A percentile compares a stretch with the other conserved stretches of the same genome.
These are phyloP conservation scores for Saccostrea echinata DNA, from an alignment of 1,140 invertebrate species.

Conservation along the genomic window DNA sequence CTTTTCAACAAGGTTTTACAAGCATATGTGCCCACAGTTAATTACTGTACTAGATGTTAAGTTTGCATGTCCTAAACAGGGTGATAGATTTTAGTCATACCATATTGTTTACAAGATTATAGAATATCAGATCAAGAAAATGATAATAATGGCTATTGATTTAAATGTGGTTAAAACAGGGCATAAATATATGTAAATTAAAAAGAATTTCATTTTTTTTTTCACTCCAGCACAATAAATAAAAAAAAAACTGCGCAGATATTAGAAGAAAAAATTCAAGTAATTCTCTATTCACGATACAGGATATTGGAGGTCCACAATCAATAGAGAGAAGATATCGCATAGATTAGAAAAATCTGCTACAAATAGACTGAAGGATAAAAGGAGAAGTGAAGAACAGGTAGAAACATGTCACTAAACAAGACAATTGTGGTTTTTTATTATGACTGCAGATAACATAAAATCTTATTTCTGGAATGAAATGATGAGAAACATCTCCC, in stretches of 20 bases:
- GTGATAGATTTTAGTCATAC: not conserved
- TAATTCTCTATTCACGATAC: not conserved
- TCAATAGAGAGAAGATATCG: not conserved
- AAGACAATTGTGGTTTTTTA: not conserved
- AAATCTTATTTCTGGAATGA: not conserved
- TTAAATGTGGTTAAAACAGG: no score
- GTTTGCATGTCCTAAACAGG: not conserved
- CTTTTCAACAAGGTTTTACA: constrained; percentile 6
- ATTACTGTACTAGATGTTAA: not conserved
- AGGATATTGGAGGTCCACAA: not conserved
- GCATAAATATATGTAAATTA: no score
- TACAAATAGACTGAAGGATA: not conserved
- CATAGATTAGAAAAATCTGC: not conserved
- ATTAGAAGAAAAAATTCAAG: no score
- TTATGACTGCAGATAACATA: not conserved
- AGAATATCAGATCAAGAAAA: not conserved
- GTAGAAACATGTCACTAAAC: constrained; percentile 8
- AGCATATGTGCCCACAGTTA: not conserved
- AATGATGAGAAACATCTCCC: not conserved
- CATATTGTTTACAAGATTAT: not conserved
- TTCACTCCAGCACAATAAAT: no score
- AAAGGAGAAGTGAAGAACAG: not conserved
- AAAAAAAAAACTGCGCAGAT: no score
- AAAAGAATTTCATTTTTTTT: no score
- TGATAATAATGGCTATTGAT: no score